phyloP scores from a whole-genome alignment of 2,113 vertebrate species.

The Chrysemys picta region DNA sequence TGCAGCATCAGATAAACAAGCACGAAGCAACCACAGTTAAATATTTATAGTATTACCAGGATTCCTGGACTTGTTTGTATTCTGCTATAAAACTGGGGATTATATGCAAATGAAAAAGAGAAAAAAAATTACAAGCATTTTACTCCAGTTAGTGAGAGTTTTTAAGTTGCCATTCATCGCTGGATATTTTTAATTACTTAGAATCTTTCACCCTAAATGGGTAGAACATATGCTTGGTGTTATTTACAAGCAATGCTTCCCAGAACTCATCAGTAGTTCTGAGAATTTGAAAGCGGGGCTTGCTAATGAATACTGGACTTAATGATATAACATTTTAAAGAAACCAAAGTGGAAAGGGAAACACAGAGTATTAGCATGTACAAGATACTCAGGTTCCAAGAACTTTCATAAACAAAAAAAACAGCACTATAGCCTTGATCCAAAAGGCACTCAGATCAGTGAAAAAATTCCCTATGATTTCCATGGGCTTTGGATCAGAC shows the following conservation, averaged over 20 bases:
- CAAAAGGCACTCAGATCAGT: neutral
- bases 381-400: neutral
- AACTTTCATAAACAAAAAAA: neutral
- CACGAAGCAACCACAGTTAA: conserved; percentile 38
- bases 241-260: conserved; percentile 53
- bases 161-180: conserved; percentile 55
- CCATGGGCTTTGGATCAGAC: neutral
- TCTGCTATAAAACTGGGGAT: conserved; percentile 57
- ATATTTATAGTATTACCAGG: conserved; percentile 56
- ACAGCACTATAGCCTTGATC: rapidly evolving
- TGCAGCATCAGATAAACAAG: conserved; percentile 44
- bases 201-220: conserved; percentile 34
- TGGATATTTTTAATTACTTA: conserved; percentile 70
- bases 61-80: conserved; percentile 56
- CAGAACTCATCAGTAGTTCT: conserved; percentile 39
- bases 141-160: conserved; percentile 46
- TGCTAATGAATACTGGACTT: neutral
- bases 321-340: neutral
- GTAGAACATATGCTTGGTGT: conserved; percentile 46
- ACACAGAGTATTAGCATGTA: neutral
- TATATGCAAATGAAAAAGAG: conserved; percentile 55
- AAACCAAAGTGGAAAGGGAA: neutral
- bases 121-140: conserved; percentile 60
- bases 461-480: neutral
- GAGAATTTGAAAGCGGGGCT: neutral